phyloP scores from a whole-genome alignment of 2,113 vertebrate genomes.

The Galeopterus variegatus region DNA sequence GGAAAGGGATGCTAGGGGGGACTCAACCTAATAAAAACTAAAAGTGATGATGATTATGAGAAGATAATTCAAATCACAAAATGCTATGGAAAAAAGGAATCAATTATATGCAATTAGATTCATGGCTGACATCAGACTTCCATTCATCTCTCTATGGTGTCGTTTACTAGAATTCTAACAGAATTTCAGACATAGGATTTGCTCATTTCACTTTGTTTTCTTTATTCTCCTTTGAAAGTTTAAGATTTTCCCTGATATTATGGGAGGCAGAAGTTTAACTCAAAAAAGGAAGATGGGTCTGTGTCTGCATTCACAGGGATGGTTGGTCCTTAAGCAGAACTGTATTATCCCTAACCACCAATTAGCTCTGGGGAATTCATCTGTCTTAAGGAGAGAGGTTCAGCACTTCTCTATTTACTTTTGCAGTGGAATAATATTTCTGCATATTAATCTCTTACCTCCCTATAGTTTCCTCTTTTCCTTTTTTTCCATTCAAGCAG shows the following conservation, averaged over 20 bases:
- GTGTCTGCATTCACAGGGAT: neutral
- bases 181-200: neutral
- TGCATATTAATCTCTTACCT: neutral
- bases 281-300: neutral
- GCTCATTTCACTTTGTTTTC: neutral
- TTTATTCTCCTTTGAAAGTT: neutral
- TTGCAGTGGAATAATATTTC: neutral
- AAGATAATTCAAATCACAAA: conserved; percentile 52
- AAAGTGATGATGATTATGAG: neutral
- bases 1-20: neutral
- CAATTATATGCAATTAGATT: neutral
- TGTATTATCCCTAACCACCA: neutral
- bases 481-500: neutral
- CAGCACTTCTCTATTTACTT: neutral
- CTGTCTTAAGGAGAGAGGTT: neutral
- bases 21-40: neutral
- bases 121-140: neutral
- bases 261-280: conserved; percentile 7
- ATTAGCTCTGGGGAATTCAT: neutral
- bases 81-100: conserved; percentile 17
- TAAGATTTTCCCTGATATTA: neutral
- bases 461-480: neutral
- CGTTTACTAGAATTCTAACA: conserved; percentile 6
- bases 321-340: neutral
- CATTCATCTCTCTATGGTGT: neutral